Evolutionary conservation across 1,140 invertebrate species (phyloP), one percentile per base, ranked within the genome.

Genomic region (Hycleus phaleratus): DNA sequence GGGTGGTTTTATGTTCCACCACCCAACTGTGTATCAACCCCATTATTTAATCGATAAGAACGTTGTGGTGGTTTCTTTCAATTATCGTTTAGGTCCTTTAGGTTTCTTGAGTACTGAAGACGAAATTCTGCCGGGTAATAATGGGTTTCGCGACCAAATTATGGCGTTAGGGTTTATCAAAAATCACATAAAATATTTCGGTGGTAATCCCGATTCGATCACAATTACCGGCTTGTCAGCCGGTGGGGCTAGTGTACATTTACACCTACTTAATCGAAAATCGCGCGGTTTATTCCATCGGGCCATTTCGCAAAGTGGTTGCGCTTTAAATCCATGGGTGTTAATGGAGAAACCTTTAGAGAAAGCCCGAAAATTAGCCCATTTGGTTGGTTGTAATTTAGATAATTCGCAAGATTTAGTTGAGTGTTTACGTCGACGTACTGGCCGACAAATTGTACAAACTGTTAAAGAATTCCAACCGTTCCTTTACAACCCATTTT

Each of bases 291-390:
- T 86, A 42, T 84, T 87, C 65, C 68, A 82, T 68, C 78, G 82
- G 49, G 88, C 85, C 3, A 85, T 93, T 45, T 82, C 88, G 0
- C 82, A 86, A 74, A 91, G 88, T 67, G 91, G 90, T 1, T 83
- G 85, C 8, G 80, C 84, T 4, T 73, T 90, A 2, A 76, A 79
- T 65, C 81, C 80, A 3, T 93, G 86, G 90, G 60, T 67, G 3
- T 49, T 74, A 74, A 77, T 77, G 3, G 68, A 77, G 55, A 76
- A 82, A 45, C 73, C 78, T 0, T 61, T 73, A 2, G 69, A 74
- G 43, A 79, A 80, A 18, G 18, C 18, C 18, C 18, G 18, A 18
- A 18, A 18, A 18, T 1, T 18, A 18, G 18, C 18, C 18, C 18
- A 18, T 18, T 18, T 18, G 18, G 18, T 18, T 18, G 18, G 18